phyloP scores from a whole-genome alignment of 1,140 invertebrate genomes.

The Atta cephalotes region DNA sequence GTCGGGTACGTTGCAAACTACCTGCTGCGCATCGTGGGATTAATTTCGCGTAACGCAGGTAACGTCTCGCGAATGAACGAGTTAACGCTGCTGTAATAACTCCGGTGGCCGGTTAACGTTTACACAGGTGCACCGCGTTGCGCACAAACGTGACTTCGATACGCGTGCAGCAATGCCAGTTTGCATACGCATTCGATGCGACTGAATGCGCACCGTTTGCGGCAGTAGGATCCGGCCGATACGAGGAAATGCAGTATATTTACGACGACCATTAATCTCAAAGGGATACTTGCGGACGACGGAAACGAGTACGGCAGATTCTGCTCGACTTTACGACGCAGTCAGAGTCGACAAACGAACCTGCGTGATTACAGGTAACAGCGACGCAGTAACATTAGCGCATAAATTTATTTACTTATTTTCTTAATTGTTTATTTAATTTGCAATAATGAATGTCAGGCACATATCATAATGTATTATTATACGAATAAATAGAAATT shows the following conservation, averaged over 20 bases:
- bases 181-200: conserved; percentile 46
- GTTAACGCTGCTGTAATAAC: conserved; percentile 72
- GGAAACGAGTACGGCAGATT: conserved; percentile 45
- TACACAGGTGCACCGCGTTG: conserved; percentile 68
- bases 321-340: conserved; percentile 51
- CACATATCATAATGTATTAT: background rate
- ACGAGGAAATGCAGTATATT: conserved; percentile 59
- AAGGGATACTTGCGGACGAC: conserved; percentile 39
- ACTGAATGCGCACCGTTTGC: conserved; percentile 23
- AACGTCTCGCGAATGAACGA: conserved; percentile 65
- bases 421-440: conserved; percentile 13
- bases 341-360: conserved; percentile 29
- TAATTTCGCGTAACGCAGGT: conserved; percentile 70
- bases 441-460: background rate
- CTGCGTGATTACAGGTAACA: conserved; percentile 12
- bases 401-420: background rate
- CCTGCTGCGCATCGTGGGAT: conserved; percentile 46
- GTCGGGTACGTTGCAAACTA: conserved; percentile 11
- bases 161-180: conserved; percentile 38
- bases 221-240: conserved; percentile 1
- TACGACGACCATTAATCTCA: conserved; percentile 62
- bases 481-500: background rate
- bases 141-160: conserved; percentile 66
- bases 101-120: conserved; percentile 60
- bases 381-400: background rate